Evolutionary conservation across 2,797 vertebrate species (phyloP), one percentile per base, ranked within the genome.

Genomic region (Chelmon rostratus): DNA sequence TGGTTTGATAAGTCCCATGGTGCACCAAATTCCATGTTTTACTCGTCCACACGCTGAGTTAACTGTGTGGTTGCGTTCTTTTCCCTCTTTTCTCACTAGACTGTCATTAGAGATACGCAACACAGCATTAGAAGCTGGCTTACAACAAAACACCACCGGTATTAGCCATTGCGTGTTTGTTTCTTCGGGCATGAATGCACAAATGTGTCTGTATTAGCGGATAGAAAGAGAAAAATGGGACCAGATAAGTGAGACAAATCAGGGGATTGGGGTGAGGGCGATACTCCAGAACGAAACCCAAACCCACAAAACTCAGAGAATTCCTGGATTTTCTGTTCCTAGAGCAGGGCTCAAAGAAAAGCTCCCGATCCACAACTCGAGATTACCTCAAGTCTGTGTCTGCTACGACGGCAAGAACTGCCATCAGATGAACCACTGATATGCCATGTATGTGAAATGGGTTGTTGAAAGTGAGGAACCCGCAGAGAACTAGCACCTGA

Each of bases 101-200:
- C n/a, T 76, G 78, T 77, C 50, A 89, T 83, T 82, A 86, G 35
- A 71, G 56, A 78, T 23, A 50, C 35, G 35, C 33, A 84, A 63
- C 68, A 76, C 59, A 58, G 21, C 62, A 71, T 82, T 62, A 82
- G 44, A 25, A 40, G 63, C 33, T 31, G 58, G 19, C 35, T 46
- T 65, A 33, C 42, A 76, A 57, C 35, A 84, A 79, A 75, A 77
- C 33, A 2, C 46, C 35, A 54, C n/a, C 19, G 49, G 13, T 53
- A 31, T 57, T 63, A 28, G 4, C 19, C 6, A 23, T 28, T 68
- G 52, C 2, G 23, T 68, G 49, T 46, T 19, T 70, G 53, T 62
- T 53, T 77, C n/a, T 62, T 35, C 38, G 0, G 57, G 66, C 54
- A 69, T 63, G 47, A 69, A 10, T 42, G 42, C 63, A 61, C 35